These are phyloP conservation scores for Acholoe squamosa DNA, from an alignment of 2,888 invertebrate genomes.

Conservation along the genomic window DNA sequence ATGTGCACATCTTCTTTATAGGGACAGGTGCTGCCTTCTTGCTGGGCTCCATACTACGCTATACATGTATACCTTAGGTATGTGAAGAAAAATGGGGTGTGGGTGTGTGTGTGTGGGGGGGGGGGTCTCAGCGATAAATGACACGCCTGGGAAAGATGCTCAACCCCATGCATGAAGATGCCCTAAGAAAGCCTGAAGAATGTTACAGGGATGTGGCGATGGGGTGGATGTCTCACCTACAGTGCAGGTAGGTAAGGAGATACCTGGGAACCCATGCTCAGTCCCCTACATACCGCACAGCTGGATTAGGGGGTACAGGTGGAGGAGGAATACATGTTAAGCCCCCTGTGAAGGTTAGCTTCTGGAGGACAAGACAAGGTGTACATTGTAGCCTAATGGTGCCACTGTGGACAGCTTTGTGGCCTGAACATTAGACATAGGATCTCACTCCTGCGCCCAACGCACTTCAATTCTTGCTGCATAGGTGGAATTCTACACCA, in stretches of 20 bases:
- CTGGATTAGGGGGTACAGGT: slow-evolving; percentile 15
- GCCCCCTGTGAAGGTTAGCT: not conserved
- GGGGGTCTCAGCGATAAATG: not conserved
- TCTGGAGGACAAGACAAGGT: not conserved
- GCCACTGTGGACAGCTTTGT: not conserved
- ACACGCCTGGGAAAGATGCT: slow-evolving; percentile 6
- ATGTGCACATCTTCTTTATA: not conserved
- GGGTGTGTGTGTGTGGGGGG: not conserved
- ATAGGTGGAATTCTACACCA: no score
- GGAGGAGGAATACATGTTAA: not conserved
- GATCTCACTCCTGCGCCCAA: no score
- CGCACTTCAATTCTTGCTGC: no score
- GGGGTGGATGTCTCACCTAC: not conserved
- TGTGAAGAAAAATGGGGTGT: no score
- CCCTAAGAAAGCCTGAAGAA: not conserved
- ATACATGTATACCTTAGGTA: not conserved
- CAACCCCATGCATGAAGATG: not conserved
- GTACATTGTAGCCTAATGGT: not conserved
- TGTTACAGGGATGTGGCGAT: not conserved
- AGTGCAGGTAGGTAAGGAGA: not conserved
- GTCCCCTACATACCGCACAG: not conserved
- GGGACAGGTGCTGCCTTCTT: not conserved
- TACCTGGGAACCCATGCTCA: not conserved
- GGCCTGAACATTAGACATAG: not conserved
- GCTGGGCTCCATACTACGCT: not conserved